Percentiles rank a stretch among this genome's conserved stretches.
phyloP scores from a whole-genome alignment of 2,888 invertebrate species.

The Drosophila paucipuncta region DNA sequence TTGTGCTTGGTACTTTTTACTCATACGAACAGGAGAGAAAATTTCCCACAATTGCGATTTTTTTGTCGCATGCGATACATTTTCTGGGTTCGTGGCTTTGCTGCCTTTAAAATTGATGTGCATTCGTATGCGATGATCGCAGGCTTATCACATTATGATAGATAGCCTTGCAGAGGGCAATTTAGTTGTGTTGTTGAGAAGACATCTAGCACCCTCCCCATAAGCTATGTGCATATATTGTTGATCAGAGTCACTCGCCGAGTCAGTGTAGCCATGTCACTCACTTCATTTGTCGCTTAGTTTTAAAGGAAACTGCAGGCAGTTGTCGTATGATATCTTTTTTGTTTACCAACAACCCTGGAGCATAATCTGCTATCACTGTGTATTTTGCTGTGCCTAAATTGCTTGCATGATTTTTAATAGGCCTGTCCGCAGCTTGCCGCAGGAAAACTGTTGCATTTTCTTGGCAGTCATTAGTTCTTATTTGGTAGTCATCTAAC shows the following conservation, averaged over 20 bases:
- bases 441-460: background rate
- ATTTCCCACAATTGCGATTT: slow-evolving; percentile 33
- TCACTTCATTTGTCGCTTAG: too few relatives aligned
- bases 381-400: background rate
- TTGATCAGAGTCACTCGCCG: background rate
- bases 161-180: too few relatives aligned
- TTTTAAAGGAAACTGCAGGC: background rate
- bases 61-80: slow-evolving; percentile 44
- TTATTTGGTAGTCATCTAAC: background rate
- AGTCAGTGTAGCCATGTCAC: background rate
- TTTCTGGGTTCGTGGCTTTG: background rate
- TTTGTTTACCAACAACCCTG: background rate
- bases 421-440: background rate
- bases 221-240: background rate
- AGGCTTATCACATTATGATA: background rate
- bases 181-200: background rate
- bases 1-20: slow-evolving; percentile 47
- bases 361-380: background rate
- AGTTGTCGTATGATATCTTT: background rate
- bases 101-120: background rate
- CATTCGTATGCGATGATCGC: slow-evolving; percentile 3
- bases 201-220: background rate
- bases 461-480: background rate
- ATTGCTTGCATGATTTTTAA: background rate
- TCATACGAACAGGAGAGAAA: slow-evolving; percentile 28